A percentile compares a stretch with the other conserved stretches of the same genome.
phyloP scores from a whole-genome alignment of 2,797 vertebrate genomes.

The Sebastes taczanowskii region DNA sequence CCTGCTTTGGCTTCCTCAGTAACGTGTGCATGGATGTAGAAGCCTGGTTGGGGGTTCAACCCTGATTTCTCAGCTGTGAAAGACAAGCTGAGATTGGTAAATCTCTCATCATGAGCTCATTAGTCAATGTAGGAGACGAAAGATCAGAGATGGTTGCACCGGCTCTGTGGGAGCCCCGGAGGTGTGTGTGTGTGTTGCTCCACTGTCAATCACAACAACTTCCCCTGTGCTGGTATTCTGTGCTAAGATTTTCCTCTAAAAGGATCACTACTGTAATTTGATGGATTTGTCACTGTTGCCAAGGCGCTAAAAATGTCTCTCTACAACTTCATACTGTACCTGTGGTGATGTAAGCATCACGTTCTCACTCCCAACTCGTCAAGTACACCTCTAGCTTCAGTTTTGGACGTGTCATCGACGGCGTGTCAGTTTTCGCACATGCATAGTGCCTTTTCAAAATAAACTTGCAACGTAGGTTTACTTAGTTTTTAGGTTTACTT shows the following conservation, averaged over 20 bases:
- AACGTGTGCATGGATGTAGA: neutral
- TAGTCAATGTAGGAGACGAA: constrained; percentile 32
- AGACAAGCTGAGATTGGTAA: constrained; percentile 47
- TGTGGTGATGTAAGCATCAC: neutral
- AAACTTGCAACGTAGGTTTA: too few relatives aligned
- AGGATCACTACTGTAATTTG: neutral
- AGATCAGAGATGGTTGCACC: constrained; percentile 44
- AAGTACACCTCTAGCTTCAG: too few relatives aligned
- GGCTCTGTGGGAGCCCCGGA: constrained; percentile 21
- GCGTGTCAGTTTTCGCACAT: too few relatives aligned
- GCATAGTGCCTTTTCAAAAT: too few relatives aligned
- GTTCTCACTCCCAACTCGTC: too few relatives aligned
- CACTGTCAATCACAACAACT: constrained; percentile 7
- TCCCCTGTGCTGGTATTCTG: neutral
- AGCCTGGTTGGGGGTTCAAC: neutral
- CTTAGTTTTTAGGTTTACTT: too few relatives aligned
- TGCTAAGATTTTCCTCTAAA: neutral
- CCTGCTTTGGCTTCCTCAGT: neutral
- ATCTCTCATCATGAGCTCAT: constrained; percentile 58
- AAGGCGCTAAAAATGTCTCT: constrained; percentile 19
- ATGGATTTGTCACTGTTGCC: constrained; percentile 37
- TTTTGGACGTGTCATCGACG: too few relatives aligned
- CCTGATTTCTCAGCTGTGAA: constrained; percentile 23
- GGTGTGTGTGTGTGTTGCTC: neutral
- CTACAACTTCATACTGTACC: constrained; percentile 4